A percentile compares a stretch with the other conserved stretches of the same genome.
phyloP scores from a whole-genome alignment of 2,888 invertebrate genomes.

The Patella ulyssiponensis region DNA sequence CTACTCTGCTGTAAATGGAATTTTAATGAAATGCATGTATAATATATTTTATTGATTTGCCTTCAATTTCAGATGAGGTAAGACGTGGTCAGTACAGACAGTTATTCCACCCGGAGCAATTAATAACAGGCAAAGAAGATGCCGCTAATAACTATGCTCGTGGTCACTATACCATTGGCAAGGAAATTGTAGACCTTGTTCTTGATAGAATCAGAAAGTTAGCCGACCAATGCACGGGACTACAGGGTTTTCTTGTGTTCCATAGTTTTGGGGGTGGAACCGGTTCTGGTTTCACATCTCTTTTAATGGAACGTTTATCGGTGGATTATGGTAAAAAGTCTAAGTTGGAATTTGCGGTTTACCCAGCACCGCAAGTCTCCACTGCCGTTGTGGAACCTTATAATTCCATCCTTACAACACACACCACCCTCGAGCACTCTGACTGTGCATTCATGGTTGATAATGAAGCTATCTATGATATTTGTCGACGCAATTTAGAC shows the following conservation, averaged over 20 bases:
- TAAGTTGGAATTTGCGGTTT: conserved; percentile 7
- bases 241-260: background rate
- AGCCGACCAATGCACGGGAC: conserved; percentile 1
- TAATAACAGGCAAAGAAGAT: conserved; percentile 7
- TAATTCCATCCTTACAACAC: background rate
- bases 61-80: conserved; percentile 4
- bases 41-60: background rate
- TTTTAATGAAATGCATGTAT: background rate
- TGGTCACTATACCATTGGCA: background rate
- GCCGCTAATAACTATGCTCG: conserved; percentile 7
- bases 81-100: background rate
- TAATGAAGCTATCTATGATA: conserved; percentile 9
- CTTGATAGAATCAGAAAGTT: conserved; percentile 12
- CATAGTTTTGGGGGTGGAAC: conserved; percentile 8
- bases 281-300: background rate
- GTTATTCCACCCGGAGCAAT: background rate
- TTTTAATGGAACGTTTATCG: conserved; percentile 1
- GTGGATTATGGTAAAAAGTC: conserved; percentile 6
- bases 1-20: too few species aligned
- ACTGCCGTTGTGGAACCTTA: conserved; percentile 3
- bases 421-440: conserved; percentile 1
- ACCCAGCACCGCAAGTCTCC: background rate
- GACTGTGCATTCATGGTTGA: conserved; percentile 6
- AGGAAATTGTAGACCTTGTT: background rate
- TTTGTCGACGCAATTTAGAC: background rate